phyloP scores from a whole-genome alignment of 2,888 invertebrate genomes.

The Napeogenes inachia region DNA sequence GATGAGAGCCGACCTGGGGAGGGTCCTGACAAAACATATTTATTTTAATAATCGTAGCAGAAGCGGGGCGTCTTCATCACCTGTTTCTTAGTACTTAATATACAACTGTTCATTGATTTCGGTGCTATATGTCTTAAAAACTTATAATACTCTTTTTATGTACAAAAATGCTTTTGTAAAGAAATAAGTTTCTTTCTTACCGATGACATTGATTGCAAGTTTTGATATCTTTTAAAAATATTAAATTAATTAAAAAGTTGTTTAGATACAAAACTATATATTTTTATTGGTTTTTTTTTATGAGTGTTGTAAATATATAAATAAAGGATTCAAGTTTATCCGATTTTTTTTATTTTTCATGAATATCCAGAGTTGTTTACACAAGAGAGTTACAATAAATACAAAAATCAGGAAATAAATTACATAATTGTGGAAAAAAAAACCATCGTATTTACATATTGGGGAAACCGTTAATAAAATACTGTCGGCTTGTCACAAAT shows the following conservation, averaged over 20 bases:
- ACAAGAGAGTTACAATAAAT: not conserved
- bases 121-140: not conserved
- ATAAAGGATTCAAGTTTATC: not conserved
- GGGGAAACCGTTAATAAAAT: conserved; percentile 32
- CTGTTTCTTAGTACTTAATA: no score
- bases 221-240: not conserved
- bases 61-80: no score
- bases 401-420: no score
- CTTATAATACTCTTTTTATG: not conserved
- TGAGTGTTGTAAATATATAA: not conserved
- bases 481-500: conserved; percentile 67
- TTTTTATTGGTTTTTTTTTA: not conserved
- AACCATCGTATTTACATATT: no score
- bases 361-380: not conserved
- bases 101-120: not conserved
- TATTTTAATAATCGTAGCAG: no score
- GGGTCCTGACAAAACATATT: no score
- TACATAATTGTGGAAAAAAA: no score
- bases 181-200: not conserved
- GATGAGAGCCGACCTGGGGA: no score
- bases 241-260: not conserved
- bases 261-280: not conserved
- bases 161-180: not conserved
- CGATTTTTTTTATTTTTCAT: not conserved
- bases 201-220: not conserved